Conservation (phyloP, 2,797 vertebrate genomes). For the Naso thynnoides region DNA sequence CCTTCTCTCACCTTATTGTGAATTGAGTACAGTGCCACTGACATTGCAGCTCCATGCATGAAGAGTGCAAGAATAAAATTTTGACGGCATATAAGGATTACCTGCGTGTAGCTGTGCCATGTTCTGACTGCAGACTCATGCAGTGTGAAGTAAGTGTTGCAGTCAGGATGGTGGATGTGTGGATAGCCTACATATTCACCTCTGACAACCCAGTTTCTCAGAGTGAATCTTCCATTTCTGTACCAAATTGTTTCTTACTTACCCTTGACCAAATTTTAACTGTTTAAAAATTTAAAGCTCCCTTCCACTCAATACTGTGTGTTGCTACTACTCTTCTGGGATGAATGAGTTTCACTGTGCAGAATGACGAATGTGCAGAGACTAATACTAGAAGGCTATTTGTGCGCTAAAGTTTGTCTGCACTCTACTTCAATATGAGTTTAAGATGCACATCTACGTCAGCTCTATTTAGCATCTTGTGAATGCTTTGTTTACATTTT, state of each 20-base stretch:
- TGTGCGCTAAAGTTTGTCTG: no score
- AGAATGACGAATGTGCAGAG: neutral
- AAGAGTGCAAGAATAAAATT: constrained; percentile 26
- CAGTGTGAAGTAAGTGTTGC: constrained; percentile 16
- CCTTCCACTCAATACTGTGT: neutral
- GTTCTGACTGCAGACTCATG: constrained; percentile 24
- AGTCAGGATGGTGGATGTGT: neutral
- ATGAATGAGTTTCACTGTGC: constrained; percentile 20
- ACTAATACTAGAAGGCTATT: neutral
- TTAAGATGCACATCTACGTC: no score
- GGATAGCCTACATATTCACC: constrained; percentile 19
- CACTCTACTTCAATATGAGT: no score
- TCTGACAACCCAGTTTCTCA: constrained; percentile 23
- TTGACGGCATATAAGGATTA: constrained; percentile 24
- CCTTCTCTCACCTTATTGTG: constrained; percentile 31
- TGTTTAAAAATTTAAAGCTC: constrained; percentile 7
- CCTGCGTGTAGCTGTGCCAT: constrained; percentile 19
- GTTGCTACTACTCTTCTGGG: neutral
- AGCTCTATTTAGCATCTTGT: no score
- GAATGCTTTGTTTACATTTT: no score
- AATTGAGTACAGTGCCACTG: constrained; percentile 33
- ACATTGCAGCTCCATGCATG: constrained; percentile 26
- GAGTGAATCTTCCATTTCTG: constrained; percentile 4
- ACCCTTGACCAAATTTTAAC: constrained; percentile 9
- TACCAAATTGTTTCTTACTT: constrained; percentile 20